phyloP scores from a whole-genome alignment of 2,797 vertebrate species.

The Gouania willdenowi region DNA sequence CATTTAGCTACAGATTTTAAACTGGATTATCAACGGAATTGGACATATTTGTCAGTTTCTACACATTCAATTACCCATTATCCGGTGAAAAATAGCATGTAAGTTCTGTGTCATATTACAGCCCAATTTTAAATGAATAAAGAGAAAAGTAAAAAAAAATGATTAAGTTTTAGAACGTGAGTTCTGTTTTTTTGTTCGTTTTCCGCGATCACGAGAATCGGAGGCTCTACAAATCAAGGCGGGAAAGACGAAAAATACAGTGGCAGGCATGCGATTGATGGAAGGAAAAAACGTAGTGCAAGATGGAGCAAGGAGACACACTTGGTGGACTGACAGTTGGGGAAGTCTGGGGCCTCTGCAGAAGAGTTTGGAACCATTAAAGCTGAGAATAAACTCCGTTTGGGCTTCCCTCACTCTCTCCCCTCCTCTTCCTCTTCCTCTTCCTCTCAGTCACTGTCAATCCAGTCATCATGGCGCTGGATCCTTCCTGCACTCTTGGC shows the following conservation, averaged over 20 bases:
- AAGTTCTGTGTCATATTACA: too few species aligned
- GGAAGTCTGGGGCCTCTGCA: too few species aligned
- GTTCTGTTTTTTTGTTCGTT: too few species aligned
- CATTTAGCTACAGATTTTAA: too few species aligned
- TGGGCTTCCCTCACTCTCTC: conserved; percentile 31
- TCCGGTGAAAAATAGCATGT: too few species aligned
- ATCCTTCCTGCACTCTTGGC: conserved; percentile 67
- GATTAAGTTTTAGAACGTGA: too few species aligned
- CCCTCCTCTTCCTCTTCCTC: conserved; percentile 15
- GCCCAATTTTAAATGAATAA: too few species aligned
- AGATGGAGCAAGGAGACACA: conserved; percentile 28
- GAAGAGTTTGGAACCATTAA: conserved; percentile 52
- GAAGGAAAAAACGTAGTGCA: conserved; percentile 13
- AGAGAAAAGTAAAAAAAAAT: too few species aligned
- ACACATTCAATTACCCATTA: too few species aligned
- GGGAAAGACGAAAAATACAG: conserved; percentile 28
- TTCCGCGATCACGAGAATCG: too few species aligned
- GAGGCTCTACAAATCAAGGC: conserved; percentile 13
- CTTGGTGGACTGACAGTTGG: not conserved
- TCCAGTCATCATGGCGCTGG: conserved; percentile 58
- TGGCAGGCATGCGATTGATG: conserved; percentile 4
- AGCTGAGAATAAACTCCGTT: conserved; percentile 49
- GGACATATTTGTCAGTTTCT: too few species aligned
- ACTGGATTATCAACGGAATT: too few species aligned
- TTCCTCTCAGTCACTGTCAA: conserved; percentile 69